These are phyloP conservation scores for Myotis yumanensis DNA, from an alignment of 2,113 vertebrate genomes.

Conservation along the genomic window DNA sequence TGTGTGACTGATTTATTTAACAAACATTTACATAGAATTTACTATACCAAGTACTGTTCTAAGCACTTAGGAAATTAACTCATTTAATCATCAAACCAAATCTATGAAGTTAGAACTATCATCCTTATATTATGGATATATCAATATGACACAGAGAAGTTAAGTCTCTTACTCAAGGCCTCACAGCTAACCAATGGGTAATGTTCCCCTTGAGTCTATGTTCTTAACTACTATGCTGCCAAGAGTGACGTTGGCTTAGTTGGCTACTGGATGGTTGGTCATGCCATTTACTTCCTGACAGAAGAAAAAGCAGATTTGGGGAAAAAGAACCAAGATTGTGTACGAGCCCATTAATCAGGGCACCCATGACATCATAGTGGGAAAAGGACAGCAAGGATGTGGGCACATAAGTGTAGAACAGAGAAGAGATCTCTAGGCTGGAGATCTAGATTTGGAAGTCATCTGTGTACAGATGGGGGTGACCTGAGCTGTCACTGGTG, in stretches of 20 bases:
- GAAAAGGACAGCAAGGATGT: not conserved
- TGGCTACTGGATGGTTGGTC: not conserved
- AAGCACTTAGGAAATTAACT: slow-evolving; percentile 46
- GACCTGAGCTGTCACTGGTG: not conserved
- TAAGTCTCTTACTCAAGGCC: not conserved
- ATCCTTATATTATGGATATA: not conserved
- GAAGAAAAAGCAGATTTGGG: not conserved
- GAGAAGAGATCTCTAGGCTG: not conserved
- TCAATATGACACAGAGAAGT: not conserved
- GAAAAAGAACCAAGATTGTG: not conserved
- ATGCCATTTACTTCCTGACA: not conserved
- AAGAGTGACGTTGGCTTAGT: not conserved
- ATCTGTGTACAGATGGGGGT: not conserved
- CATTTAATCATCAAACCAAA: slow-evolving; percentile 11
- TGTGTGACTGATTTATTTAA: slow-evolving; percentile 6
- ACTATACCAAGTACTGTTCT: not conserved
- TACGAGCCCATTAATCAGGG: not conserved
- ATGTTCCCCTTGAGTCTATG: not conserved
- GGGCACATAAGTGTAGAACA: not conserved
- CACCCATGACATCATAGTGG: not conserved
- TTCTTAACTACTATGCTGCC: not conserved
- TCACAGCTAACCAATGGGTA: not conserved
- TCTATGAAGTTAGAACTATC: not conserved
- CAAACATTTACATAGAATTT: slow-evolving; percentile 23
- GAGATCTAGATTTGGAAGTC: not conserved